Conservation (phyloP, 2,888 invertebrate genomes). For the Ramazzottius varieornatus region DNA sequence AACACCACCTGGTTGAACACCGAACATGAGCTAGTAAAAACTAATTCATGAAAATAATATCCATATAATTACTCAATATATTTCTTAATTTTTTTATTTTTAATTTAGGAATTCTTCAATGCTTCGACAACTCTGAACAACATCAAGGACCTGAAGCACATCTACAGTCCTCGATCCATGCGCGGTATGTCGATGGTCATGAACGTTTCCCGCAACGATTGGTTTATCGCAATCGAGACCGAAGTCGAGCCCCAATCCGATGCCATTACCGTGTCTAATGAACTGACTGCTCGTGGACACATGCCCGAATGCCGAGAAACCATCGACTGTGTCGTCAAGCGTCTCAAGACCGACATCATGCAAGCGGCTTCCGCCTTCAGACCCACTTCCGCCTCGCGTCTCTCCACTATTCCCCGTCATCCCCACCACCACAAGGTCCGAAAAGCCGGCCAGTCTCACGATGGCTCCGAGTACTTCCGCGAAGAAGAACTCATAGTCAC, state of each 20-base stretch:
- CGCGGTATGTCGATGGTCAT: not conserved
- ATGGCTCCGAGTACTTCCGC: not conserved
- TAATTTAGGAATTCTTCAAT: not conserved
- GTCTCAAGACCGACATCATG: not conserved
- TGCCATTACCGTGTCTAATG: not conserved
- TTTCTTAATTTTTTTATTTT: not conserved
- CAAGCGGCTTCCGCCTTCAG: not conserved
- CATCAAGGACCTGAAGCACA: not conserved
- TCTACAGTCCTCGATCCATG: not conserved
- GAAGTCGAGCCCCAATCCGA: not conserved
- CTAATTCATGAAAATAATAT: not conserved
- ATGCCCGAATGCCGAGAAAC: not conserved
- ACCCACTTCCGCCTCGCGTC: not conserved
- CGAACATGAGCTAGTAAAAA: not conserved
- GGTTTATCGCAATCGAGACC: not conserved
- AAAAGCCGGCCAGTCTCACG: not conserved
- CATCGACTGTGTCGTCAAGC: not conserved
- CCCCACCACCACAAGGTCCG: not conserved
- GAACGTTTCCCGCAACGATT: not conserved
- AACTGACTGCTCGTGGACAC: not conserved
- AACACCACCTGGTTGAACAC: constrained; percentile 1
- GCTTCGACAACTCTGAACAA: not conserved
- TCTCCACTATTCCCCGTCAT: too few species aligned
- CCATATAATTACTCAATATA: not conserved
- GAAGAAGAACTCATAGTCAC: not conserved